Percentiles rank a stretch among this genome's conserved stretches.
Conservation (phyloP, 2,113 vertebrate genomes). For the Motacilla tschutschensis region DNA sequence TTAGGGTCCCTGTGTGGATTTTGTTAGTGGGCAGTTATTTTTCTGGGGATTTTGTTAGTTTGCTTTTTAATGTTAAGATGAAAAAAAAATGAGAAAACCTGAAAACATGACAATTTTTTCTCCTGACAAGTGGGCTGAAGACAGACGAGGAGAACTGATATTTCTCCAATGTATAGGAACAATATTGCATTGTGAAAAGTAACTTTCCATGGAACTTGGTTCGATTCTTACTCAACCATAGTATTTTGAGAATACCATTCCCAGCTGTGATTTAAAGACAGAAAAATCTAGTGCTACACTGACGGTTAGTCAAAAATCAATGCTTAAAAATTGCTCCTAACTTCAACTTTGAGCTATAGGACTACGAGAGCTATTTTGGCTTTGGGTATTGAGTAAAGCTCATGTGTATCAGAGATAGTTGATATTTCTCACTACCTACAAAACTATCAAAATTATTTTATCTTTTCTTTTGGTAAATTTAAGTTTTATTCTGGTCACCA, state of each 20-base stretch:
- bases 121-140: not conserved
- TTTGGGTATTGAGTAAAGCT: not conserved
- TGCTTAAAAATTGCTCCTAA: conserved; percentile 46
- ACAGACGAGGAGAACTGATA: not conserved
- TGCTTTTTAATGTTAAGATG: not conserved
- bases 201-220: conserved; percentile 18
- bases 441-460: not conserved
- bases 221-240: conserved; percentile 9
- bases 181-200: conserved; percentile 32
- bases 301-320: conserved; percentile 53
- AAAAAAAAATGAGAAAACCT: not conserved
- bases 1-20: not conserved
- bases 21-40: not conserved
- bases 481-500: not conserved
- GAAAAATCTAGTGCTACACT: conserved; percentile 47
- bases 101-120: not conserved
- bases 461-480: not conserved
- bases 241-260: conserved; percentile 38
- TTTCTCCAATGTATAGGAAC: conserved; percentile 19
- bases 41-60: not conserved
- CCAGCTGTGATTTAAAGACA: conserved; percentile 52
- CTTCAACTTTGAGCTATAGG: conserved; percentile 17
- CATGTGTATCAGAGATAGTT: conserved; percentile 31
- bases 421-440: conserved; percentile 8
- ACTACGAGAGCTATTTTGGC: not conserved